Percentiles rank a stretch among this genome's conserved stretches.
These are phyloP conservation scores for Eulithis testata DNA, from an alignment of 2,888 invertebrate species.

Conservation along the genomic window DNA sequence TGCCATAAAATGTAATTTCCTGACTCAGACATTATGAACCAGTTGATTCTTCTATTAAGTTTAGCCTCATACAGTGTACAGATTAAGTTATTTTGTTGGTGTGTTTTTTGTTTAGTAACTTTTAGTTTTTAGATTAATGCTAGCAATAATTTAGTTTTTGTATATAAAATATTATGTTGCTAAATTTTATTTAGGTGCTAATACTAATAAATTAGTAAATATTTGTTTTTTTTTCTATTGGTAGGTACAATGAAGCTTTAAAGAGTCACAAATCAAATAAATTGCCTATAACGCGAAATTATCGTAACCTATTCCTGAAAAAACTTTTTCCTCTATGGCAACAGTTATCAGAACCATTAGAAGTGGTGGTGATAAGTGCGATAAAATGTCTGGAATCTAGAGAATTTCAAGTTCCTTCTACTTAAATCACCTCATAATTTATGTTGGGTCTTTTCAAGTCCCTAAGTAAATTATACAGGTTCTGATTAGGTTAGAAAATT, in stretches of 20 bases:
- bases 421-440: conserved; percentile 85
- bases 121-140: conserved; percentile 74
- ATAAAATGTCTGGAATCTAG: conserved; percentile 67
- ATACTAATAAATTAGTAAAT: conserved; percentile 44
- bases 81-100: conserved; percentile 79
- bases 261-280: conserved; percentile 67
- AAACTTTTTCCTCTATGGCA: conserved; percentile 58
- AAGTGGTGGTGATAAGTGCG: conserved; percentile 79
- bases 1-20: conserved; percentile 66
- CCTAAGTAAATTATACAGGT: conserved; percentile 84
- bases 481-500: conserved; percentile 83
- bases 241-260: conserved; percentile 59
- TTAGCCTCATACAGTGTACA: conserved; percentile 72
- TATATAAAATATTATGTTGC: conserved; percentile 77
- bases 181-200: conserved; percentile 81
- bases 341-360: conserved; percentile 80
- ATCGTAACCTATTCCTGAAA: conserved; percentile 34
- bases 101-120: conserved; percentile 54
- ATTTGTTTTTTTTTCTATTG: conserved; percentile 47
- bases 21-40: conserved; percentile 58
- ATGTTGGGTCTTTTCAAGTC: conserved; percentile 65
- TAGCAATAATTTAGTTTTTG: conserved; percentile 72
- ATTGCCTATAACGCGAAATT: conserved; percentile 20
- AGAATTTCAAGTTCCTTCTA: conserved; percentile 76
- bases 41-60: conserved; percentile 60